These are phyloP conservation scores for Paratrypauchen microcephalus DNA, from an alignment of 2,797 vertebrate genomes.

Conservation along the genomic window DNA sequence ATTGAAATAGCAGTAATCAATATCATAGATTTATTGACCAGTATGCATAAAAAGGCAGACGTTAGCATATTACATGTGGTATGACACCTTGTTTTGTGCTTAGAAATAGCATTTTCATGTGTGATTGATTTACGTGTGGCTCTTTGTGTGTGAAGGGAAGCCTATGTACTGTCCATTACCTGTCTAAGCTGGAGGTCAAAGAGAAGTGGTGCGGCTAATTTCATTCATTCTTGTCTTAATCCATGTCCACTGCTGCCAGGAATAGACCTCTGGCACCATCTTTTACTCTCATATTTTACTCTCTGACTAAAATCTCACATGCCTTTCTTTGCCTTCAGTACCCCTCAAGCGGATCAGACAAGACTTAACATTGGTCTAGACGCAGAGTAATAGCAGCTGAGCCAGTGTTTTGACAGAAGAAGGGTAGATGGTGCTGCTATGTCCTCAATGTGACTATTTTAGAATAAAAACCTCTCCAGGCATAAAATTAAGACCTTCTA, in stretches of 20 bases:
- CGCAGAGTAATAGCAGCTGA: not conserved
- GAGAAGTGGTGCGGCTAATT: conserved; percentile 26
- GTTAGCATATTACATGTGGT: conserved; percentile 18
- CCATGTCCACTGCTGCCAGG: conserved; percentile 17
- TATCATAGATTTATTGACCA: conserved; percentile 38
- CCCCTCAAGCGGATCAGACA: not conserved
- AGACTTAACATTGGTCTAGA: not conserved
- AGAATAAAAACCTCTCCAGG: conserved; percentile 4
- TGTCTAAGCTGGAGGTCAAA: conserved; percentile 45
- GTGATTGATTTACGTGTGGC: conserved; percentile 8
- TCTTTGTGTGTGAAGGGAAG: conserved; percentile 12
- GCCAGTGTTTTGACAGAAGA: conserved; percentile 3
- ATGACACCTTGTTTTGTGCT: conserved; percentile 6
- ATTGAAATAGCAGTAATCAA: conserved; percentile 9
- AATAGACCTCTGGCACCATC: not conserved
- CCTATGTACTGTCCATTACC: conserved; percentile 41
- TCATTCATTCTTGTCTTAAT: conserved; percentile 29
- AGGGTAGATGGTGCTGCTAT: not conserved
- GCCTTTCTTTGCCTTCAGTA: not conserved
- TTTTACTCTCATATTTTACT: not conserved
- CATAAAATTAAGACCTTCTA: not conserved
- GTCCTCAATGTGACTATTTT: not conserved
- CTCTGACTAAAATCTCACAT: not conserved
- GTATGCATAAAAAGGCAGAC: conserved; percentile 15
- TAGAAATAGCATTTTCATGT: not conserved